Conservation (phyloP, 1,140 invertebrate species). For the Drosophila asahinai region DNA sequence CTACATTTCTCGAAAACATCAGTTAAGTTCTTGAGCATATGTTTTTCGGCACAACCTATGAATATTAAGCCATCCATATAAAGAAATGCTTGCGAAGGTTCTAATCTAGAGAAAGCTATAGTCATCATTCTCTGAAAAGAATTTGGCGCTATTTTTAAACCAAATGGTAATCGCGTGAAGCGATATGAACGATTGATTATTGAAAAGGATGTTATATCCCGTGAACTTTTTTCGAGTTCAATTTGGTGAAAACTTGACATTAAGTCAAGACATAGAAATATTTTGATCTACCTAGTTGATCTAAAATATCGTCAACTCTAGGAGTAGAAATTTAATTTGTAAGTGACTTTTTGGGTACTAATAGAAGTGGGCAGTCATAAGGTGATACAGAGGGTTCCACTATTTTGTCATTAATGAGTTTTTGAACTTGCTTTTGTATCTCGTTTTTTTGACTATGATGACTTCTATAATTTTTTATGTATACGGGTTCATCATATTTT, state of each 20-base stretch:
- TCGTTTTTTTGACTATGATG: background rate
- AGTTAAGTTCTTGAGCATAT: no score
- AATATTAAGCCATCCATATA: no score
- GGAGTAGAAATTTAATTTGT: constrained; percentile 3
- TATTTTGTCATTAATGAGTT: no score
- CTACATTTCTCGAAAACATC: no score
- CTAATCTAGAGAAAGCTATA: no score
- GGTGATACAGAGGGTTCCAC: no score
- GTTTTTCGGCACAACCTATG: no score
- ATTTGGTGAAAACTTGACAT: background rate
- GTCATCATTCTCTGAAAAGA: no score
- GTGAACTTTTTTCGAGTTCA: background rate
- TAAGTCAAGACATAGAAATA: constrained; percentile 8
- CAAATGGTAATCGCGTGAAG: no score
- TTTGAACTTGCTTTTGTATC: background rate
- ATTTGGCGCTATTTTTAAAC: no score
- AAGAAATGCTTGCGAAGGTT: no score
- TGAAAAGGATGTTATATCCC: background rate
- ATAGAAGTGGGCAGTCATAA: background rate
- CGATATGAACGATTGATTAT: background rate
- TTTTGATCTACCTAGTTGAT: constrained; percentile 8
- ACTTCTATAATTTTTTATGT: background rate
- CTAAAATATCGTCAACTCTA: background rate
- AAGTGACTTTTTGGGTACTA: constrained; percentile 18
- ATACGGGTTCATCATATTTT: background rate